A percentile compares a stretch with the other conserved stretches of the same genome.
Conservation (phyloP, 1,140 invertebrate genomes). For the Thaumatotibia leucotreta region DNA sequence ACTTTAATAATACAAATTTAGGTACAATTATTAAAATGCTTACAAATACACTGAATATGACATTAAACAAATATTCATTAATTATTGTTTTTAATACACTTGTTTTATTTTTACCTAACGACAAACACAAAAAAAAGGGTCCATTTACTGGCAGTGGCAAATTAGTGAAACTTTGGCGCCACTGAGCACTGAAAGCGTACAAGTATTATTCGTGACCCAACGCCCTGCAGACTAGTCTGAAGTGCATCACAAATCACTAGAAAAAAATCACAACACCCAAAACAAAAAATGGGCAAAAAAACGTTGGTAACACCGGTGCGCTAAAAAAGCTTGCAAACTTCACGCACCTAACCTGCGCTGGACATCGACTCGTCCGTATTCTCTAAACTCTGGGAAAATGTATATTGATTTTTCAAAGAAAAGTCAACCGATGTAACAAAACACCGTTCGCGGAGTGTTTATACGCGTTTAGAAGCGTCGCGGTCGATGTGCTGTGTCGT, state of each 20-base stretch:
- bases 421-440: slow-evolving; percentile 77
- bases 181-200: slow-evolving; percentile 40
- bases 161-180: slow-evolving; percentile 36
- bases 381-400: slow-evolving; percentile 75
- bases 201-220: slow-evolving; percentile 64
- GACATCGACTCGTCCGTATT: slow-evolving; percentile 77
- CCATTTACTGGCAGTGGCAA: background rate
- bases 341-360: slow-evolving; percentile 77
- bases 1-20: no score
- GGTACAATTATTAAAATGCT: no score
- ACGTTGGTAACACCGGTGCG: slow-evolving; percentile 77
- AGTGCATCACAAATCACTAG: slow-evolving; percentile 67
- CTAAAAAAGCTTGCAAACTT: slow-evolving; percentile 79
- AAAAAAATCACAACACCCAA: slow-evolving; percentile 75
- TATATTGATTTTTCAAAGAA: slow-evolving; percentile 79
- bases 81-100: no score
- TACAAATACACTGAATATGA: no score
- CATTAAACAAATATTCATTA: no score
- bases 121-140: background rate
- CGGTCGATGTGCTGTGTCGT: slow-evolving; percentile 68
- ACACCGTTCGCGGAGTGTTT: slow-evolving; percentile 75
- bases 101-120: background rate
- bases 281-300: slow-evolving; percentile 77
- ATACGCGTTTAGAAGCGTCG: slow-evolving; percentile 68
- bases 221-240: slow-evolving; percentile 44